Evolutionary conservation across 2,888 invertebrate species (phyloP), one percentile per base, ranked within the genome.

Genomic region (Chaitophorus viminalis): DNA sequence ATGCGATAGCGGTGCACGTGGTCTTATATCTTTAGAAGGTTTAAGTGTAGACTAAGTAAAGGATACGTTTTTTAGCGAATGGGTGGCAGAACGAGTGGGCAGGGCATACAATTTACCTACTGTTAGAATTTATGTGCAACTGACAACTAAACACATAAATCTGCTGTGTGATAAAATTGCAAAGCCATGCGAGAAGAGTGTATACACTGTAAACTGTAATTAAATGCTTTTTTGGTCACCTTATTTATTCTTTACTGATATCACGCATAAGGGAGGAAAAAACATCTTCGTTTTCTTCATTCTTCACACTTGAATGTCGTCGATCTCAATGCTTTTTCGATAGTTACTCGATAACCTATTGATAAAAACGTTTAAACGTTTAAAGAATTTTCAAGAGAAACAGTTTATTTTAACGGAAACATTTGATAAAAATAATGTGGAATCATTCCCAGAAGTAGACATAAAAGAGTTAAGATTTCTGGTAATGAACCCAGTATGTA

Each of bases 81-180:
- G 54, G 78, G 54, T 60, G 25, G 36, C 17, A 60, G 17, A 75
- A 3, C 29, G 54, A 46, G 31, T 52, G 5, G 18, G 33, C n/a
- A 65, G n/a, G 68, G 84, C 25, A 65, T 68, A 77, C 84, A 77
- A 70, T 77, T 21, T 60, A 60, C 25, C 18, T 60, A 85, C 33
- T 46, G 39, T 52, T 46, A 25, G 76, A 77, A 85, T 85, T 85
- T 85, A 85, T 85, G 84, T 85, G 84, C 84, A 52, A 76, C 77
- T 33, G 85, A 36, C 85, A 54, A 54, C 76, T 76, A 46, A 84
- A 72, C 78, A 78, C 78, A 86, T 86, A 86, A 86, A 86, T 86
- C 85, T 78, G 78, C 70, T 17, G 33, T n/a, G 70, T 77, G 85
- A 86, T 86, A 86, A 86, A 78, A 78, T 65, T n/a, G 65, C 52